Evolutionary conservation across 2,113 vertebrate species (phyloP).

Genomic region (Oreocharis arfaki): DNA sequence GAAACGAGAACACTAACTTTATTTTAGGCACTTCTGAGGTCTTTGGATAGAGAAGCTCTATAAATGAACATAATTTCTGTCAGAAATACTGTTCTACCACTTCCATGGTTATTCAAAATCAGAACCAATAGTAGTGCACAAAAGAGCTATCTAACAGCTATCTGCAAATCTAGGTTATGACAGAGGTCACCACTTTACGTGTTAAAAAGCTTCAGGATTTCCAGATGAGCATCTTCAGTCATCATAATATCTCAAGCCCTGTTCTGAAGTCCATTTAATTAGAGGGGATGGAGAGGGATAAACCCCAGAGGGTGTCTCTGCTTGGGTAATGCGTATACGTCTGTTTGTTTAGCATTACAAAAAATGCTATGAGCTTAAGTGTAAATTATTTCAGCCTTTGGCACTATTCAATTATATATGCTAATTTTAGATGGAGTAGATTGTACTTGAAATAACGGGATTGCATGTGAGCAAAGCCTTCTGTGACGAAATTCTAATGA

Average conservation of each 20-base stretch:
- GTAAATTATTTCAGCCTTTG: slow-evolving; percentile 46
- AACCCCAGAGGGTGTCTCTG: background rate
- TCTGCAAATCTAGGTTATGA: background rate
- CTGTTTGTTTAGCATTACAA: slow-evolving; percentile 13
- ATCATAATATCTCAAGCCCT: background rate
- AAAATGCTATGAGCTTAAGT: background rate
- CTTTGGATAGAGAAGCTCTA: background rate
- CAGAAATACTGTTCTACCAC: background rate
- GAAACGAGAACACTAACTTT: background rate
- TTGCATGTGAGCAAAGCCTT: background rate
- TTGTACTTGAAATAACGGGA: background rate
- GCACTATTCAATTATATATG: slow-evolving; percentile 32
- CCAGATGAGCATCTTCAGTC: background rate
- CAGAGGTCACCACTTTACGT: background rate
- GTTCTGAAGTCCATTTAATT: background rate
- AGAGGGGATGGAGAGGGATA: background rate
- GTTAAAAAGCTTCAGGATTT: background rate
- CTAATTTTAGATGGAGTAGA: slow-evolving; percentile 12
- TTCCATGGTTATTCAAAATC: background rate
- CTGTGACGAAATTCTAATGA: background rate
- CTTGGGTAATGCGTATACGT: background rate
- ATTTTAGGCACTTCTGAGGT: background rate
- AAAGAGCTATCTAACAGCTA: background rate
- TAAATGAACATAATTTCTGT: background rate
- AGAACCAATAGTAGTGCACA: background rate